A percentile compares a stretch with the other conserved stretches of the same genome.
Evolutionary conservation across 1,140 invertebrate genomes (phyloP).

Genomic region (Chironomus striatipennis): DNA sequence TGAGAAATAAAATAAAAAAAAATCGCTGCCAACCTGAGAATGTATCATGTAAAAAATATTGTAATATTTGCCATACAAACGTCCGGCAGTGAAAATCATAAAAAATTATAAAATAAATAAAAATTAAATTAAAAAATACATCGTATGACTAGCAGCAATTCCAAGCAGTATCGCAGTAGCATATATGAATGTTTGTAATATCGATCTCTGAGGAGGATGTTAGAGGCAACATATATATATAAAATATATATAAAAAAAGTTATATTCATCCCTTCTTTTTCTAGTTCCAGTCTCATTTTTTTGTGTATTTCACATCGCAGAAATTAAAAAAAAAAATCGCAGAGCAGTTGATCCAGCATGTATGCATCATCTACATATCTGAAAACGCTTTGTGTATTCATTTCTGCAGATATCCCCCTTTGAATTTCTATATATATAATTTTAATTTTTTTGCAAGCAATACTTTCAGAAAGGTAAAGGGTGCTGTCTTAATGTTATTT

Average conservation of each 20-base stretch:
- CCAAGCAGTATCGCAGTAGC: not conserved
- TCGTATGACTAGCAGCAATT: not conserved
- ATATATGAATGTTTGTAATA: not conserved
- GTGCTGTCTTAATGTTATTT: too few species aligned
- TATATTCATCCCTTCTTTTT: not conserved
- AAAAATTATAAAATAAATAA: constrained; percentile 15
- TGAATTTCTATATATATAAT: too few species aligned
- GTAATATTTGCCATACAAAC: not conserved
- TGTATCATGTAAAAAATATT: not conserved
- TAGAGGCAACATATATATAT: too few species aligned
- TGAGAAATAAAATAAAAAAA: too few species aligned
- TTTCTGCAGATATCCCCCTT: too few species aligned
- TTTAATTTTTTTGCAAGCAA: too few species aligned
- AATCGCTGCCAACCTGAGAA: not conserved
- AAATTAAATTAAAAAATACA: constrained; percentile 15
- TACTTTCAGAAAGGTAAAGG: too few species aligned
- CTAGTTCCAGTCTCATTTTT: not conserved
- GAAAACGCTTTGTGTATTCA: not conserved
- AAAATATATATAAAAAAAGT: too few species aligned
- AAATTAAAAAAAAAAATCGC: not conserved
- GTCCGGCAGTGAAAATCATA: not conserved
- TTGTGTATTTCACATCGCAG: not conserved
- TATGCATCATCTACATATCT: not conserved
- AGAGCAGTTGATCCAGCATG: not conserved
- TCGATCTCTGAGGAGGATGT: not conserved